Conservation (phyloP, 1,140 invertebrate genomes). For the Drosophila tsacasi region DNA sequence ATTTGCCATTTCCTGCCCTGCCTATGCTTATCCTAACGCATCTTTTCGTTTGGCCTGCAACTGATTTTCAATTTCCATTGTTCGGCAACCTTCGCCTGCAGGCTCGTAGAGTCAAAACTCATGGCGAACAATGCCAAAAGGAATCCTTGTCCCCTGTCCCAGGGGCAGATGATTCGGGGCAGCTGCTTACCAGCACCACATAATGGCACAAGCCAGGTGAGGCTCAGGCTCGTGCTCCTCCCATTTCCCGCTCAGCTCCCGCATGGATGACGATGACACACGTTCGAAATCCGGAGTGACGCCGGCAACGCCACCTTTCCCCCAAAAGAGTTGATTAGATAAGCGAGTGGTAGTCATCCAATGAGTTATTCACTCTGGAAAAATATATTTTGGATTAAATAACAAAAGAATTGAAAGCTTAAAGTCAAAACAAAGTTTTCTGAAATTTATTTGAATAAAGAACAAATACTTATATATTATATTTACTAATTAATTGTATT, state of each 20-base stretch:
- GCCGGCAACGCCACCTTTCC: constrained; percentile 25
- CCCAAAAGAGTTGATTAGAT: constrained; percentile 49
- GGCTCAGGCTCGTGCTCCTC: constrained; percentile 9
- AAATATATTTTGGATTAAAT: not conserved
- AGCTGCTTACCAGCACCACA: constrained; percentile 35
- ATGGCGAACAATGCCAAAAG: constrained; percentile 40
- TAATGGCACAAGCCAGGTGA: constrained; percentile 57
- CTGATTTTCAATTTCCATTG: constrained; percentile 46
- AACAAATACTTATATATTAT: not conserved
- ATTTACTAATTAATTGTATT: not conserved
- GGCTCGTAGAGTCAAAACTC: constrained; percentile 43
- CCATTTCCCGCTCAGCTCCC: constrained; percentile 29
- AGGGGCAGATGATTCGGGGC: constrained; percentile 43
- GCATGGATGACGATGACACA: constrained; percentile 40
- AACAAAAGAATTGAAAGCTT: not conserved
- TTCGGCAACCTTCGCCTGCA: constrained; percentile 42
- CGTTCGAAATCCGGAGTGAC: constrained; percentile 32
- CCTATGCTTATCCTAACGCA: constrained; percentile 33
- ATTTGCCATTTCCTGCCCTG: constrained; percentile 42
- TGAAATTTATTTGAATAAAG: rapidly evolving
- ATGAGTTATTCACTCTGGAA: constrained; percentile 17
- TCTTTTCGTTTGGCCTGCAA: constrained; percentile 36
- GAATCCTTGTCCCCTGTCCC: constrained; percentile 21
- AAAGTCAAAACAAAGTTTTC: not conserved
- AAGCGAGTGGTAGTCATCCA: constrained; percentile 28